Base-by-base conservation (phyloP, 1,140 invertebrate genomes). In the Lasioglossum baleicum region DNA sequence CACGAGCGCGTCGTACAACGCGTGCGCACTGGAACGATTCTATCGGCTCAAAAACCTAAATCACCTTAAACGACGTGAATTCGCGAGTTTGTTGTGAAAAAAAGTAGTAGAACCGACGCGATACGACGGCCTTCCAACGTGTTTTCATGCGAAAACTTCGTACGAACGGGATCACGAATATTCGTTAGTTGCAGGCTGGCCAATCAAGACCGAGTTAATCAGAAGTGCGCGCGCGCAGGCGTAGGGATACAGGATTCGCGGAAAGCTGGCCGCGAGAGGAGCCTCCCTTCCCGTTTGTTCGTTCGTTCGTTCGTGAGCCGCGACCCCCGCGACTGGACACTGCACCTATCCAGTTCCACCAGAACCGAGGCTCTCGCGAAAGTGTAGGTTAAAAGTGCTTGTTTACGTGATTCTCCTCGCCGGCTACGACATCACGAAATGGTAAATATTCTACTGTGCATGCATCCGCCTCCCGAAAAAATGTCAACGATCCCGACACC, bases 191-290 rank as follows among this genome's bases (percentile, higher is more conserved):
- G 15, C 11, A 20, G 11, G 40, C 71, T 61, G 40, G 31, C 84
- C 83, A 85, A 85, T 85, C 80, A 60, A 75, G 63, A 63, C 61
- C n/a, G 63, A 44, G 51, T 81, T 69, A 63, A 78, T 72, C 63
- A 42, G 81, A 67, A 75, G 81, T 75, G 87, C 82, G 85, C 84
- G 86, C 85, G 89, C 91, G 90, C 89, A 91, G 75, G 88, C 91
- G 90, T 89, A 91, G 83, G 72, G 78, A 88, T 84, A 84, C 88
- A 87, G 75, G 82, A 83, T 86, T 81, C 84, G 77, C 40, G 61
- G 76, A 67, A 72, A 81, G 82, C 80, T 80, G 60, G 81, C 81
- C 73, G 67, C 75, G 83, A 84, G 76, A 86, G 84, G 85, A 86
- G 84, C 82, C 85, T 87, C 85, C 84, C 84, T 86, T 87, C 85